phyloP scores from a whole-genome alignment of 2,113 vertebrate genomes.

The Siphamia tubifer region DNA sequence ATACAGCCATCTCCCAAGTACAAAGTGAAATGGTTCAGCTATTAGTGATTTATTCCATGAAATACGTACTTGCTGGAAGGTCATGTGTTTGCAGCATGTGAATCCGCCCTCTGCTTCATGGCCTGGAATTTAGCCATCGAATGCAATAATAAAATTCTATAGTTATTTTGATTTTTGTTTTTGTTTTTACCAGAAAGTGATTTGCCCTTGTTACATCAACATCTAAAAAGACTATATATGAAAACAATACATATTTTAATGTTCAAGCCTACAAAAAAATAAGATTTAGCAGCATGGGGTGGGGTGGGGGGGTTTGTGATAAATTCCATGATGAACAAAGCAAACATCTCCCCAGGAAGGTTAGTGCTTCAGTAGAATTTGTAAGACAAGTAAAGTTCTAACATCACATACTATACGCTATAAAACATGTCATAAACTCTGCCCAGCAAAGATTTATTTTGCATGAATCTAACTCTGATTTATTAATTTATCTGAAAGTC shows the following conservation, averaged over 20 bases:
- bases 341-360: constrained; percentile 2
- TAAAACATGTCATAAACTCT: background rate
- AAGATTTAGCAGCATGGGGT: background rate
- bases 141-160: background rate
- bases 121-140: background rate
- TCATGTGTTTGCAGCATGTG: background rate
- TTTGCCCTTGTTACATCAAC: background rate
- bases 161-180: background rate
- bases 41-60: constrained; percentile 42
- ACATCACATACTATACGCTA: background rate
- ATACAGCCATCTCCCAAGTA: constrained; percentile 15
- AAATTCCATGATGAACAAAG: background rate
- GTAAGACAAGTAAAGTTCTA: background rate
- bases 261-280: background rate
- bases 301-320: background rate
- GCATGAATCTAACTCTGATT: background rate
- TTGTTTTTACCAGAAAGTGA: too few species aligned
- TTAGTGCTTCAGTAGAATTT: background rate
- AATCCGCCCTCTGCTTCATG: background rate
- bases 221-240: background rate
- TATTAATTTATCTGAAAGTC: background rate
- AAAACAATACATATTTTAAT: background rate
- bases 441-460: background rate
- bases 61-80: background rate
- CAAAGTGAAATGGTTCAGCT: constrained; percentile 14